Evolutionary conservation across 2,113 vertebrate species (phyloP), one percentile per base, ranked within the genome.

Genomic region (Sporophila hypoxantha): DNA sequence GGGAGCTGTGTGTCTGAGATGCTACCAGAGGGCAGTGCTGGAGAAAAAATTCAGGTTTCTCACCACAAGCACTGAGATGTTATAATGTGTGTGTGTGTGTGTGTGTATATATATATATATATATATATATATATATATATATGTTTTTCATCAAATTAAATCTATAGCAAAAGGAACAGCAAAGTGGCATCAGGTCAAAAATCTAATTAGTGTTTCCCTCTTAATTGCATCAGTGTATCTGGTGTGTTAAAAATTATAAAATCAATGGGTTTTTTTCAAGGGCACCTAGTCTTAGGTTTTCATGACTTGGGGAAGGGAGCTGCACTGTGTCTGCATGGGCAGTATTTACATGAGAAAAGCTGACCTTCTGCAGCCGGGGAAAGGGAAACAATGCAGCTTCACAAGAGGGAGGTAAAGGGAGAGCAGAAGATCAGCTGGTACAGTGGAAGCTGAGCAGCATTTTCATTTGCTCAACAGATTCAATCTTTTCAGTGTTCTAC

Each of bases 391-490:
- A 77, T 77, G 82, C 76, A 77, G 88, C 89, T 92, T 71, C 25
- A 47, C 57, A 64, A 39, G 62, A 78, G 61, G 41, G 75, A 14
- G 5, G 57, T 83, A 32, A 62, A 84, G 84, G 44, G 76, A 87
- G 87, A 68, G 67, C 82, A 84, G 66, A 64, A 81, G 74, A 60
- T 91, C 85, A 74, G 81, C 82, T 93, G 55, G 88, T 75, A 70
- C 79, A 59, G 77, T 70, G 76, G 65, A 83, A 93, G 80, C 90
- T 57, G 76, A 85, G 76, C 84, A 86, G 49, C 73, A 9, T 88
- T 92, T 94, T 88, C 49, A 23, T 95, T 94, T 95, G 85, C 82
- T 90, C 85, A 84, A 90, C 93, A 91, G 82, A 93, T 93, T 90
- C 87, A 85, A 2, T 82, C 82, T 85, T 95, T 93, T 94, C 83